Conservation (phyloP, 2,888 invertebrate genomes). For the Oscheius sp. region DNA sequence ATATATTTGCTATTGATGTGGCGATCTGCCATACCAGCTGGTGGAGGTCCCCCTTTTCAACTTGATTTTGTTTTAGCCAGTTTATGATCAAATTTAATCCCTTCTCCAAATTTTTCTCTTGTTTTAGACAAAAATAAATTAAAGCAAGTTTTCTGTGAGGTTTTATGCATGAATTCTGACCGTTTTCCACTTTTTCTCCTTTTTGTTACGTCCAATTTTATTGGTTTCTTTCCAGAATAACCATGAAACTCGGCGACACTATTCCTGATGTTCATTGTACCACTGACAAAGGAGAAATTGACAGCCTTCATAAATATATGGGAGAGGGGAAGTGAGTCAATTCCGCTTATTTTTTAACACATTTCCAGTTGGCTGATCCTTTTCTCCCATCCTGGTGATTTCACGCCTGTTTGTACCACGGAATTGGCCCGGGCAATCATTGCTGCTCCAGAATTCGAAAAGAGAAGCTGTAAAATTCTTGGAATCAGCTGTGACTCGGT, state of each 20-base stretch:
- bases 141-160: no score
- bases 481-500: slow-evolving; percentile 90
- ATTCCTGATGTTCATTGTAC: slow-evolving; percentile 90
- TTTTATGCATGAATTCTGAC: no score
- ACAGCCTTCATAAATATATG: slow-evolving; percentile 82
- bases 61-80: not conserved
- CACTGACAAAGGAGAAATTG: slow-evolving; percentile 84
- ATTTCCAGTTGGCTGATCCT: slow-evolving; percentile 82
- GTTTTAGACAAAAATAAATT: no score
- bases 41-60: no score
- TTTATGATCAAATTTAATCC: no score
- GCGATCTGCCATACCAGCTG: not conserved
- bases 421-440: slow-evolving; percentile 15
- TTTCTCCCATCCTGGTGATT: slow-evolving; percentile 96
- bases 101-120: no score
- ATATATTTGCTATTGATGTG: no score
- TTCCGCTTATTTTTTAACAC: not conserved
- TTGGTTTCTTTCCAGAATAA: no score
- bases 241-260: slow-evolving; percentile 84
- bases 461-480: slow-evolving; percentile 86
- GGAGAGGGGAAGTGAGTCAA: not conserved
- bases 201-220: no score
- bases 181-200: not conserved
- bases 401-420: slow-evolving; percentile 95
- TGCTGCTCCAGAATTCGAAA: slow-evolving; percentile 13